A percentile compares a stretch with the other conserved stretches of the same genome.
These are phyloP conservation scores for Mustelus asterias DNA, from an alignment of 2,113 vertebrate species.

Conservation along the genomic window DNA sequence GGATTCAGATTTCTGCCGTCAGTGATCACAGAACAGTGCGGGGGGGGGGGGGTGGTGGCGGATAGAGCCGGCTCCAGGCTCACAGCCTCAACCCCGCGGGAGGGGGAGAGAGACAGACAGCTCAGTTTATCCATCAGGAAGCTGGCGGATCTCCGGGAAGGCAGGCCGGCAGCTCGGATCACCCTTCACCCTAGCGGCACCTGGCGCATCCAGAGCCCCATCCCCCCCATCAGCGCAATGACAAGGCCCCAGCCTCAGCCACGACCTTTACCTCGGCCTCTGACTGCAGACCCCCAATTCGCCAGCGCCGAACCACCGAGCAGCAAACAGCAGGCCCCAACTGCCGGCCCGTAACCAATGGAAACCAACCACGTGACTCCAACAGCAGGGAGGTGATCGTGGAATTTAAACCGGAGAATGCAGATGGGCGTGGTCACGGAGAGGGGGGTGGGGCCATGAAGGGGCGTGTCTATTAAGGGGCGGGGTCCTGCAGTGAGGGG, in stretches of 20 bases:
- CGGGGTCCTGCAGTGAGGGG: neutral
- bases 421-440: neutral
- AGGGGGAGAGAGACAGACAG: neutral
- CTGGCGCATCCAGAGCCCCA: neutral
- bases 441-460: neutral
- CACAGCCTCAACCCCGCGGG: neutral
- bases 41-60: too few species aligned
- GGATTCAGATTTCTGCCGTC: neutral
- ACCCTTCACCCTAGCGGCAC: neutral
- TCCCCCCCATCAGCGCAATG: neutral
- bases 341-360: neutral
- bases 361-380: neutral
- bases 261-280: neutral
- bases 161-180: neutral
- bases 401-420: too few species aligned
- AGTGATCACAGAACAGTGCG: neutral
- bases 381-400: too few species aligned
- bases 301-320: too few species aligned
- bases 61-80: neutral
- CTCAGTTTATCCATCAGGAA: neutral
- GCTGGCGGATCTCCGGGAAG: neutral
- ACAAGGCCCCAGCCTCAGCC: neutral
- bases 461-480: neutral
- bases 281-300: neutral
- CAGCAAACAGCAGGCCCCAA: neutral